These are phyloP conservation scores for Aphelocoma californica DNA, from an alignment of 2,797 vertebrate species.

Conservation along the genomic window DNA sequence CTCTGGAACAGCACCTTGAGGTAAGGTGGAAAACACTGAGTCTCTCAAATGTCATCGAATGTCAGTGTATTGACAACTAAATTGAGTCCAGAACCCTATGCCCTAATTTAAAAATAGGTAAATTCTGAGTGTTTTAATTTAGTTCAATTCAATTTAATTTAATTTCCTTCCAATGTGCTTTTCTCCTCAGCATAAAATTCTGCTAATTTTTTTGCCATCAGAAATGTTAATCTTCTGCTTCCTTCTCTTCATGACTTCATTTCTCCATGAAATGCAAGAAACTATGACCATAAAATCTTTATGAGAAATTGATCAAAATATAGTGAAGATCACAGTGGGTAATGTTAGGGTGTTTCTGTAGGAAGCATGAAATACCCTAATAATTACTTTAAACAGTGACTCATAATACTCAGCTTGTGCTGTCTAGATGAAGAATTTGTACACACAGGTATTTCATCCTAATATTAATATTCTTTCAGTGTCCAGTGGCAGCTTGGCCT, in stretches of 20 bases:
- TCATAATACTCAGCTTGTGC: neutral
- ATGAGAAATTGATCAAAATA: neutral
- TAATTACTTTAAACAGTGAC: neutral
- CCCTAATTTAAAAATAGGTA: neutral
- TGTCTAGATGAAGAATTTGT: neutral
- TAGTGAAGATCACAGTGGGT: neutral
- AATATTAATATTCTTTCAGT: neutral
- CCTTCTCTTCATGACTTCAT: neutral
- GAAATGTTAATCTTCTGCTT: neutral
- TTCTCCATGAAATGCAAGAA: neutral
- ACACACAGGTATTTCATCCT: neutral
- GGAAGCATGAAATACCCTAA: neutral
- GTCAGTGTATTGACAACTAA: neutral
- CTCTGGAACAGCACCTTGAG: neutral
- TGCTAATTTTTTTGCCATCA: neutral
- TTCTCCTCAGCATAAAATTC: neutral
- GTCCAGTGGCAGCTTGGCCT: neutral
- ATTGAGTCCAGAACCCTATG: neutral
- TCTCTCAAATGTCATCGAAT: neutral
- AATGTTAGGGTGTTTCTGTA: neutral
- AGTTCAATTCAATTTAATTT: neutral
- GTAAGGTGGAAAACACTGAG: neutral
- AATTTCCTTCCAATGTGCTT: neutral
- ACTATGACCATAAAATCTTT: neutral
- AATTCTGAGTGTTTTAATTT: neutral